Percentiles rank a stretch among this genome's conserved stretches.
Conservation (phyloP, 2,113 vertebrate genomes). For the Odontophorus gujanensis region DNA sequence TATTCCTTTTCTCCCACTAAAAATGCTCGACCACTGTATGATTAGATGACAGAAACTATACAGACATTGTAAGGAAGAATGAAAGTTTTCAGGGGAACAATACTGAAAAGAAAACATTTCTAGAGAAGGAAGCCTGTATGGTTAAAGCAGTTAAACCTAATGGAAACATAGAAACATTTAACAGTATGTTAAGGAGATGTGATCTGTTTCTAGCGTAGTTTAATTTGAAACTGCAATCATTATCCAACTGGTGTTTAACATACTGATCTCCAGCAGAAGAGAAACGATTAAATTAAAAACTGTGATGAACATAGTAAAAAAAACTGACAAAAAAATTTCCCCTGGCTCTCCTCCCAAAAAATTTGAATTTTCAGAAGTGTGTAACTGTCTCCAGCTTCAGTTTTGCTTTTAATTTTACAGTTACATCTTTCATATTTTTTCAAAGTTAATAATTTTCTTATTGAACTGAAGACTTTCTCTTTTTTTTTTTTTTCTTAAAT, state of each 20-base stretch:
- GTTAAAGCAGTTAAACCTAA: constrained; percentile 23
- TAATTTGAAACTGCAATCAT: constrained; percentile 25
- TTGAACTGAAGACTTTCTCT: background rate
- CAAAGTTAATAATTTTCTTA: background rate
- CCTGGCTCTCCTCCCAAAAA: fast-evolving
- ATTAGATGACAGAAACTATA: background rate
- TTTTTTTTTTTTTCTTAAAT: too few relatives aligned
- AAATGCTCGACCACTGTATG: background rate
- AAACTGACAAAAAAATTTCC: background rate
- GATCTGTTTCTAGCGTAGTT: background rate
- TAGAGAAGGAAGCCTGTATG: background rate
- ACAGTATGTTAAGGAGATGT: background rate
- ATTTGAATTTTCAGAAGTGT: background rate
- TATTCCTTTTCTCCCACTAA: background rate
- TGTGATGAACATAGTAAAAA: background rate
- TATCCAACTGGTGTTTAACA: constrained; percentile 12
- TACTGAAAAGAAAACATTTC: background rate
- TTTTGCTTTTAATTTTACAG: background rate
- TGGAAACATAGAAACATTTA: background rate
- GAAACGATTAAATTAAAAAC: constrained; percentile 19
- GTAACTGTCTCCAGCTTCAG: background rate
- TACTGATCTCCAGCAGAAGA: background rate
- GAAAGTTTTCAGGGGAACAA: background rate
- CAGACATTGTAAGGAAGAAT: background rate
- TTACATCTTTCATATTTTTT: background rate